These are phyloP conservation scores for Eutolmus rufibarbis DNA, from an alignment of 2,888 invertebrate genomes.

Conservation along the genomic window DNA sequence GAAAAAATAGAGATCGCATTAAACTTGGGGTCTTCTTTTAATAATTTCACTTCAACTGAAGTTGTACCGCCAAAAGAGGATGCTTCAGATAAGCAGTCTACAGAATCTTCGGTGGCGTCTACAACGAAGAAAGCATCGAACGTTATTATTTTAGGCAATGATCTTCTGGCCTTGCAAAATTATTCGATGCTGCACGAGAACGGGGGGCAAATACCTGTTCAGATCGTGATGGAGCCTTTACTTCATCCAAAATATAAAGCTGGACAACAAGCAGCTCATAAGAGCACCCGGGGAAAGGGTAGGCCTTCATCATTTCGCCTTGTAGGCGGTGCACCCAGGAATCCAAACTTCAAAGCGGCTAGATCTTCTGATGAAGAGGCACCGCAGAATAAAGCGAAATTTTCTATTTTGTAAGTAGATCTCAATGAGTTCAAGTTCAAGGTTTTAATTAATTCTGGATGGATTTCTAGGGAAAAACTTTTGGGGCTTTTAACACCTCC, in stretches of 20 bases:
- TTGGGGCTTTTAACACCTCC: not conserved
- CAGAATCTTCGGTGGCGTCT: not conserved
- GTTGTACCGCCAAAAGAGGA: not conserved
- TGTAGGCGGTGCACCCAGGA: not conserved
- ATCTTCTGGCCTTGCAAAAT: not conserved
- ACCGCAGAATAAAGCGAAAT: not conserved
- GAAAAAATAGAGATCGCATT: not conserved
- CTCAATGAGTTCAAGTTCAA: not conserved
- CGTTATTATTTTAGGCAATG: slow-evolving; percentile 1
- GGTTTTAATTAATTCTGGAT: not conserved
- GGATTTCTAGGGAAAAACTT: not conserved
- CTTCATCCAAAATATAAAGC: slow-evolving; percentile 24
- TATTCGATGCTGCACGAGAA: not conserved
- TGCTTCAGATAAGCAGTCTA: not conserved
- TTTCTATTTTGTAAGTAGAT: slow-evolving; percentile 27
- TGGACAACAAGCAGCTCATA: not conserved
- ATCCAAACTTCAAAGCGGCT: not conserved
- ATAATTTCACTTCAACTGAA: not conserved
- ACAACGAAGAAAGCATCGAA: slow-evolving; percentile 5
- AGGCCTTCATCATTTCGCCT: not conserved
- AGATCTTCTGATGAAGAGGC: not conserved
- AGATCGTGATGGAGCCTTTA: slow-evolving; percentile 36
- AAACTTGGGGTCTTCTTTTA: not conserved
- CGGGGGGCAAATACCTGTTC: not conserved
- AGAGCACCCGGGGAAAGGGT: not conserved